A percentile compares a stretch with the other conserved stretches of the same genome.
These are phyloP conservation scores for Scortum barcoo DNA, from an alignment of 2,113 vertebrate genomes.

Conservation along the genomic window DNA sequence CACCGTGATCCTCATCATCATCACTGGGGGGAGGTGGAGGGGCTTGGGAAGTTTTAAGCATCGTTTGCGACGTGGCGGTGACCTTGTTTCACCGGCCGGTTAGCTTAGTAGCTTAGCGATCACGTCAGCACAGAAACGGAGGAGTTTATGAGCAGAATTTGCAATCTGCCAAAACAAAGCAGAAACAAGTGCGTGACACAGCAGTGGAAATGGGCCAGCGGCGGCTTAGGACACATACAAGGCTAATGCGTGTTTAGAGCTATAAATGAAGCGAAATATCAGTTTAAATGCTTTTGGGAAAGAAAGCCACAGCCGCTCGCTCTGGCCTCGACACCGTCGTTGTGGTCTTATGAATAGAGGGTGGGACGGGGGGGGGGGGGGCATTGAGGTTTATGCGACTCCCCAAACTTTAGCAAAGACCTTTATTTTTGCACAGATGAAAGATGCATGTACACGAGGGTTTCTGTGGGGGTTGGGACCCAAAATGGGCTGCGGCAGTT, in stretches of 20 bases:
- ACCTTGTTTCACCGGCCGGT: constrained; percentile 62
- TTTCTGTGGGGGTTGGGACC: constrained; percentile 54
- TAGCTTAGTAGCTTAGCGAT: constrained; percentile 73
- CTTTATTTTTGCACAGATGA: constrained; percentile 55
- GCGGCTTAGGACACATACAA: constrained; percentile 48
- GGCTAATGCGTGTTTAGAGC: constrained; percentile 48
- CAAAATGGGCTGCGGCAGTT: constrained; percentile 69
- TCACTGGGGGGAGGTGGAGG: not conserved
- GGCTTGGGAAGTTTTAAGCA: constrained; percentile 44
- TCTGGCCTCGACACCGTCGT: constrained; percentile 4
- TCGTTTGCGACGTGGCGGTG: constrained; percentile 35
- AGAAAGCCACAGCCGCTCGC: constrained; percentile 13
- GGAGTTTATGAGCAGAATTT: constrained; percentile 39
- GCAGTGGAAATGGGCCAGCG: constrained; percentile 64
- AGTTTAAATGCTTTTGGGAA: constrained; percentile 34
- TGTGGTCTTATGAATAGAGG: constrained; percentile 37
- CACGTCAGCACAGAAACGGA: constrained; percentile 41
- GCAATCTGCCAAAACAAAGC: constrained; percentile 56
- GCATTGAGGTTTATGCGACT: constrained; percentile 29
- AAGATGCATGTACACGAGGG: constrained; percentile 46
- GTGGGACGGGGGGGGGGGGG: constrained; percentile 49
- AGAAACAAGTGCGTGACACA: constrained; percentile 63
- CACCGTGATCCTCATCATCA: constrained; percentile 31
- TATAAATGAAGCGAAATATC: constrained; percentile 33
- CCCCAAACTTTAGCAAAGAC: constrained; percentile 31